Percentiles rank a stretch among this genome's conserved stretches.
Evolutionary conservation across 2,888 invertebrate genomes (phyloP).

Genomic region (Oligia strigilis): DNA sequence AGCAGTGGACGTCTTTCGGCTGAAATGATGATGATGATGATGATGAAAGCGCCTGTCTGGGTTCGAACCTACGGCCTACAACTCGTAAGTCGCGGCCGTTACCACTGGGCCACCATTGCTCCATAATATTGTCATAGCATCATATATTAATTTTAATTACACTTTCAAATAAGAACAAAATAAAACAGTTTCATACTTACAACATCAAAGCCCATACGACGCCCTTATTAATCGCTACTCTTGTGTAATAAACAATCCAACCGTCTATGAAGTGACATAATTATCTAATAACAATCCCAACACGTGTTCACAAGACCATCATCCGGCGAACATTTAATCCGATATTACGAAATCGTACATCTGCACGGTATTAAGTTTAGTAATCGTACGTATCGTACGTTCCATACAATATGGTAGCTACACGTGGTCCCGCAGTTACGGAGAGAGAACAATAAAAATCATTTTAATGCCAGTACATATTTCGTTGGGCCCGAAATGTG

Average conservation of each 20-base stretch:
- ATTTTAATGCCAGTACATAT: conserved; percentile 74
- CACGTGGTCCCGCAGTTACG: conserved; percentile 69
- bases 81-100: no score
- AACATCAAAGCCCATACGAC: conserved; percentile 33
- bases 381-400: conserved; percentile 36
- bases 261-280: conserved; percentile 52
- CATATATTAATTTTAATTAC: conserved; percentile 5
- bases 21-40: no score
- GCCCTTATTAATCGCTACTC: conserved; percentile 37
- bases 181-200: conserved; percentile 7
- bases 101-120: no score
- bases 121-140: no score
- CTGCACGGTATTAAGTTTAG: conserved; percentile 69
- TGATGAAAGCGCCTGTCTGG: no score
- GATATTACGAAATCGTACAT: conserved; percentile 81
- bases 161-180: background rate
- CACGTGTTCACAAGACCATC: conserved; percentile 71
- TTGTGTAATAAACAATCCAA: conserved; percentile 46
- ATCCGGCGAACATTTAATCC: conserved; percentile 72
- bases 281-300: conserved; percentile 66
- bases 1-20: no score
- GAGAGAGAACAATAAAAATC: conserved; percentile 80
- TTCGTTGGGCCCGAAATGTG: conserved; percentile 70
- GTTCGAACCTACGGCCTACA: no score
- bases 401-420: conserved; percentile 48